phyloP scores from a whole-genome alignment of 2,797 vertebrate species.

The Macrochelys suwanniensis region DNA sequence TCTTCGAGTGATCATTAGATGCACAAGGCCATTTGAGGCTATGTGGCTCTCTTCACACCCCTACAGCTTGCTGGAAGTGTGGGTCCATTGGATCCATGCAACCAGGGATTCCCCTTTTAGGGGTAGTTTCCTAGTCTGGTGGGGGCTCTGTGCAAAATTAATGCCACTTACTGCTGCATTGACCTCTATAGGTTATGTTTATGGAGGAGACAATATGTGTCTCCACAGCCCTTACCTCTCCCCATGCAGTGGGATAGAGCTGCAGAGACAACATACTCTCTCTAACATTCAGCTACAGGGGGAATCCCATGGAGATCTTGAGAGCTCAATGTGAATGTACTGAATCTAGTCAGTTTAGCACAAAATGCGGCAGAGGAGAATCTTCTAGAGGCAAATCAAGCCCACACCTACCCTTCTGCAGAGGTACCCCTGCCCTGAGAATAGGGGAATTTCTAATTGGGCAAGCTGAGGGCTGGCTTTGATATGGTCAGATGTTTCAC shows the following conservation, averaged over 20 bases:
- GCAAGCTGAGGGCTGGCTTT: neutral
- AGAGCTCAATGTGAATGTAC: accelerated
- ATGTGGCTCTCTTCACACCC: neutral
- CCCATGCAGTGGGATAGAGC: neutral
- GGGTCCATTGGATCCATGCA: neutral
- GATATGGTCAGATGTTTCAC: neutral
- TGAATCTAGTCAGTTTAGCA: neutral
- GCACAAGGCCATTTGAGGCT: neutral
- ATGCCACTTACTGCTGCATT: accelerated
- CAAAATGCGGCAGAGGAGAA: neutral
- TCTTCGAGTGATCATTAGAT: neutral
- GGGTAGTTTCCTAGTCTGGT: accelerated
- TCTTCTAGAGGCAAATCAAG: neutral
- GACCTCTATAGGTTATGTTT: accelerated
- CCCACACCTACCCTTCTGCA: neutral
- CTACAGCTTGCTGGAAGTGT: neutral
- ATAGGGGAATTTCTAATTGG: neutral
- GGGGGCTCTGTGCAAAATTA: neutral
- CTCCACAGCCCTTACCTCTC: accelerated
- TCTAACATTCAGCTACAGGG: neutral
- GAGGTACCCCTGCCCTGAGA: neutral
- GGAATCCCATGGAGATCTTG: accelerated
- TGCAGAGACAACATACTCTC: neutral
- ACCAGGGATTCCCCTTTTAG: neutral
- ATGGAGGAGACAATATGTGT: neutral